phyloP scores from a whole-genome alignment of 2,113 vertebrate species.

The Lathamus discolor region DNA sequence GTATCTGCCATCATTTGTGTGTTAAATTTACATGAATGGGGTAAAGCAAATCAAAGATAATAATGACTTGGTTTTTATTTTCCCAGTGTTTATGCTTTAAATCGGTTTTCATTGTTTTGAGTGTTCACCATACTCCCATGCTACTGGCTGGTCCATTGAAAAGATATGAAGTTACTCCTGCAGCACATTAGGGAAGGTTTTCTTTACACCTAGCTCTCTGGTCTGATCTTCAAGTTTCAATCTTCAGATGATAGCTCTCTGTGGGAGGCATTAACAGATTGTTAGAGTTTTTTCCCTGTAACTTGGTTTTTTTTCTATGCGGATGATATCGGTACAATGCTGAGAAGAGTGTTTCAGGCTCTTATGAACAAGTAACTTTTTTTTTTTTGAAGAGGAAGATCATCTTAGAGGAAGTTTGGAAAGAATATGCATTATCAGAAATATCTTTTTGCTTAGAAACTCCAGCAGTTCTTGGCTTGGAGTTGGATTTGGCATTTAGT shows the following conservation, averaged over 20 bases:
- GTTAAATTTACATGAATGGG: not conserved
- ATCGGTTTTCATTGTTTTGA: not conserved
- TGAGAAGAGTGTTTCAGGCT: not conserved
- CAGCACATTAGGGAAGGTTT: not conserved
- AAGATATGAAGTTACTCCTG: not conserved
- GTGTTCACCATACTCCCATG: not conserved
- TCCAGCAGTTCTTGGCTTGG: not conserved
- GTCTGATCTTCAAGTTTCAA: not conserved
- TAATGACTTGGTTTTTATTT: not conserved
- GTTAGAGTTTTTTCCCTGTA: not conserved
- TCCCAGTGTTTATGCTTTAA: not conserved
- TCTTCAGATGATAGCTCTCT: not conserved
- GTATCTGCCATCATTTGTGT: rapidly evolving
- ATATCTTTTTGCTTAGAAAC: not conserved
- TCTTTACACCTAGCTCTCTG: not conserved
- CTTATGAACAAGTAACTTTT: not conserved
- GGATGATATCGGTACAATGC: not conserved
- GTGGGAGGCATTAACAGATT: not conserved
- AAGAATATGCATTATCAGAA: not conserved
- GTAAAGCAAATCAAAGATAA: not conserved
- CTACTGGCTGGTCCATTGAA: not conserved
- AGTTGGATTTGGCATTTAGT: not conserved
- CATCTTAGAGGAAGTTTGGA: not conserved
- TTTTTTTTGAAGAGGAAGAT: not conserved
- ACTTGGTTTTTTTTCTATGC: not conserved